Base-by-base conservation (phyloP, 2,888 invertebrate species). In the Acrobasis repandana region DNA sequence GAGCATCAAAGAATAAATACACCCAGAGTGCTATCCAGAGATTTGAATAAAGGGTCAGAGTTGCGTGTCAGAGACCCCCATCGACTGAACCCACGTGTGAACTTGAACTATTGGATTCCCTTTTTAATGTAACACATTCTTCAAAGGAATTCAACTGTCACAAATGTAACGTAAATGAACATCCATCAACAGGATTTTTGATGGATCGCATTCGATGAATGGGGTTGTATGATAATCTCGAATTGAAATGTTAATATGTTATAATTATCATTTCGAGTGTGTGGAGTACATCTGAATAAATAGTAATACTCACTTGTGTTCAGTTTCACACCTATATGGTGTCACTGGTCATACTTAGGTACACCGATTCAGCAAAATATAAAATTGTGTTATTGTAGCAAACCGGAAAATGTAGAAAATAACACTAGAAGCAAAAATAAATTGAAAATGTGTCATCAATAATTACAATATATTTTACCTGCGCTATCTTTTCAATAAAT, bases 201-300 rank as follows among this genome's bases (percentile, higher is more conserved):
- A 90, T 85, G 85, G 88, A 91, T 91, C 67, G 77, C 65, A 68
- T 73, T 71, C 67, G 68, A 84, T 89, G 86, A 88, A 91, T 88
- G 77, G 76, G 73, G 77, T 86, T 82, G 77, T 88, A 90, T 91
- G 89, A 69, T 85, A 90, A 91, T 90, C 62, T 67, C 67, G 76
- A 80, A 90, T 91, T 85, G 85, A 86, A 78, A 90, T 91, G 89
- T 78, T 86, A 91, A 91, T 90, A 76, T 75, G 66, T 78, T 69
- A 83, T 83, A 83, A 86, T 88, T 82, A 87, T 83, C 75, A 73
- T 79, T 76, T 79, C 68, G 75, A 77, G 78, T 76, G 73, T 67
- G 50, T 61, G 63, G 56, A 67, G 66, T 74, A 73, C 79, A 80
- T 74, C 78, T 82, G 85, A 78, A 83, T 85, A 83, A 82, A 85